These are phyloP conservation scores for Panurus biarmicus DNA, from an alignment of 2,113 vertebrate genomes.

Conservation along the genomic window DNA sequence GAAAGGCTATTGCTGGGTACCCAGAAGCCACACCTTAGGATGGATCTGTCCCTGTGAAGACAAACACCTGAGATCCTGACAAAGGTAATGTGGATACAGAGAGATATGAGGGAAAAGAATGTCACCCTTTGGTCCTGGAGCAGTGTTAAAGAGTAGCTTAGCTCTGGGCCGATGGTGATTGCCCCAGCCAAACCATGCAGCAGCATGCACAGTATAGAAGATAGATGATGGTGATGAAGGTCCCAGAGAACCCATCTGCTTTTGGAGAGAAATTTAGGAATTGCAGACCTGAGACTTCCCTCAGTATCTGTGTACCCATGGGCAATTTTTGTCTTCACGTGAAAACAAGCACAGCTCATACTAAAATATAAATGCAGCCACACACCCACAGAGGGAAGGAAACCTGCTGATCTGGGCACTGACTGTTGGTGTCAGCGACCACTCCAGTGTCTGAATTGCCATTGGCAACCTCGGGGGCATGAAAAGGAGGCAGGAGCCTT, in stretches of 20 bases:
- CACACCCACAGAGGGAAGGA: not conserved
- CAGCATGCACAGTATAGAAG: not conserved
- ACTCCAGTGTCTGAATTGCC: not conserved
- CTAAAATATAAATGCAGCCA: not conserved
- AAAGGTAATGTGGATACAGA: not conserved
- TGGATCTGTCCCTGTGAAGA: not conserved
- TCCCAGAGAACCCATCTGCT: not conserved
- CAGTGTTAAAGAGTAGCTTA: not conserved
- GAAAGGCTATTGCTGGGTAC: not conserved
- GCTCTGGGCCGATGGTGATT: not conserved
- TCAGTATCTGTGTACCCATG: not conserved
- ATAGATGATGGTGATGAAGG: not conserved
- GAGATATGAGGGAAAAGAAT: not conserved
- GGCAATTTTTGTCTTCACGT: not conserved
- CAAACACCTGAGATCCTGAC: not conserved
- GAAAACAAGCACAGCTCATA: not conserved
- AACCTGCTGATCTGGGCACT: not conserved
- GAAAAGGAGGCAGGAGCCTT: not conserved
- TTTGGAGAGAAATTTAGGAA: not conserved
- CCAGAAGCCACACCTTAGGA: not conserved
- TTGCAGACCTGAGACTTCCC: not conserved
- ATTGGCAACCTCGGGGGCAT: not conserved
- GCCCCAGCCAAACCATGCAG: fast-evolving
- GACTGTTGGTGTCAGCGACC: not conserved
- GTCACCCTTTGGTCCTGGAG: not conserved